phyloP scores from a whole-genome alignment of 2,888 invertebrate species.

The Meiosimyza platycephala region DNA sequence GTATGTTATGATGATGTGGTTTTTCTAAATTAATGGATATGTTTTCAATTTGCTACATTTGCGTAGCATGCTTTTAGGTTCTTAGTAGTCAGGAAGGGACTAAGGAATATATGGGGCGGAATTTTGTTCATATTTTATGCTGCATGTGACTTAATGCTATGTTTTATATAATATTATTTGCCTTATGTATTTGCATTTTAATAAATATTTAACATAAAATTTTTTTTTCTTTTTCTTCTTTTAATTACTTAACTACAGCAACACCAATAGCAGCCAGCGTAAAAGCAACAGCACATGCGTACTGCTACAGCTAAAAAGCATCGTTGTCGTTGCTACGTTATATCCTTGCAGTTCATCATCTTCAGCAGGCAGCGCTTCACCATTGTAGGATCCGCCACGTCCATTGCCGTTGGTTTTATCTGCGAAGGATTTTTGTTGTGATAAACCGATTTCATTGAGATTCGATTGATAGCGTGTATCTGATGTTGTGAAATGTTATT shows the following conservation, averaged over 20 bases:
- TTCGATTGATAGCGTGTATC: constrained; percentile 81
- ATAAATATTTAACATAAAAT: too few relatives aligned
- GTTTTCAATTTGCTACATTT: too few relatives aligned
- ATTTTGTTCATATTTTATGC: neutral
- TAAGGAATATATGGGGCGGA: neutral
- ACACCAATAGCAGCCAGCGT: neutral
- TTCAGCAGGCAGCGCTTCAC: constrained; percentile 51
- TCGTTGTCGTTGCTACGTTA: constrained; percentile 43
- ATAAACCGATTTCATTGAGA: constrained; percentile 82
- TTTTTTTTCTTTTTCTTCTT: too few relatives aligned
- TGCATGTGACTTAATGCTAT: neutral
- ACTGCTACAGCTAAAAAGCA: neutral
- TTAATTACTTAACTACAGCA: neutral
- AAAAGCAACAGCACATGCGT: constrained; percentile 3
- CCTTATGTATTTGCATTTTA: too few relatives aligned
- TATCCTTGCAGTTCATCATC: constrained; percentile 49
- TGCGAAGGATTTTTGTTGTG: constrained; percentile 75
- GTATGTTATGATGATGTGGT: too few relatives aligned
- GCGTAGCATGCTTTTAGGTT: neutral
- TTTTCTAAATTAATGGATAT: too few relatives aligned
- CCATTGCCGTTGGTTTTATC: constrained; percentile 58
- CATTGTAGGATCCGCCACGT: constrained; percentile 25
- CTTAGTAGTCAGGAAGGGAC: neutral
- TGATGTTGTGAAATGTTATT: constrained; percentile 52
- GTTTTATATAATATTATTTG: too few relatives aligned